A percentile compares a stretch with the other conserved stretches of the same genome.
Evolutionary conservation across 2,888 invertebrate species (phyloP).

Genomic region (Drosophila recens): DNA sequence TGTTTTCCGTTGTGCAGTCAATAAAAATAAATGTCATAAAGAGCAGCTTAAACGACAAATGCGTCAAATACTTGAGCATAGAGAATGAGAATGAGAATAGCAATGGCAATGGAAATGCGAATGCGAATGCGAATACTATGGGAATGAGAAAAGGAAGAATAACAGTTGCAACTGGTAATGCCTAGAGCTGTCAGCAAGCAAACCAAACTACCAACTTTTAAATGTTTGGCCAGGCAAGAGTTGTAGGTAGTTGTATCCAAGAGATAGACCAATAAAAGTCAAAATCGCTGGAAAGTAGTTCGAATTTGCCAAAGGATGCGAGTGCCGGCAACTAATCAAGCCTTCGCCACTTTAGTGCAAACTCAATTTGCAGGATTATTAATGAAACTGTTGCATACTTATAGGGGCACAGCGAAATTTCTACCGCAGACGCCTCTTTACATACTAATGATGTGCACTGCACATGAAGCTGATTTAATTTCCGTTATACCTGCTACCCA

Average conservation of each 20-base stretch:
- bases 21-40: conserved; percentile 80
- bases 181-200: conserved; percentile 12
- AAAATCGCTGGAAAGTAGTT: conserved; percentile 12
- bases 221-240: not conserved
- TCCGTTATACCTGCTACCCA: conserved; percentile 65
- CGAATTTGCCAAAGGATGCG: conserved; percentile 32
- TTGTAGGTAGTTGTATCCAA: not conserved
- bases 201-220: conserved; percentile 2
- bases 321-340: conserved; percentile 58
- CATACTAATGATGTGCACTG: conserved; percentile 78
- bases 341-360: conserved; percentile 53
- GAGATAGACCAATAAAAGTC: not conserved
- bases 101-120: conserved; percentile 2
- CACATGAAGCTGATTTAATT: conserved; percentile 77
- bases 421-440: conserved; percentile 44
- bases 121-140: not conserved
- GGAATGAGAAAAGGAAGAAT: not conserved
- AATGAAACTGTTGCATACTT: conserved; percentile 66
- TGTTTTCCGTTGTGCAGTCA: conserved; percentile 62
- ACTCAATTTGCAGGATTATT: conserved; percentile 60
- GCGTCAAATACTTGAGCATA: conserved; percentile 42
- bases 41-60: conserved; percentile 69
- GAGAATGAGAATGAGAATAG: conserved; percentile 3
- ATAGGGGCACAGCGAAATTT: conserved; percentile 18
- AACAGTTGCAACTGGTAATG: conserved; percentile 11